Evolutionary conservation across 2,113 vertebrate species (phyloP), one percentile per base, ranked within the genome.

Genomic region (Oreocharis arfaki): DNA sequence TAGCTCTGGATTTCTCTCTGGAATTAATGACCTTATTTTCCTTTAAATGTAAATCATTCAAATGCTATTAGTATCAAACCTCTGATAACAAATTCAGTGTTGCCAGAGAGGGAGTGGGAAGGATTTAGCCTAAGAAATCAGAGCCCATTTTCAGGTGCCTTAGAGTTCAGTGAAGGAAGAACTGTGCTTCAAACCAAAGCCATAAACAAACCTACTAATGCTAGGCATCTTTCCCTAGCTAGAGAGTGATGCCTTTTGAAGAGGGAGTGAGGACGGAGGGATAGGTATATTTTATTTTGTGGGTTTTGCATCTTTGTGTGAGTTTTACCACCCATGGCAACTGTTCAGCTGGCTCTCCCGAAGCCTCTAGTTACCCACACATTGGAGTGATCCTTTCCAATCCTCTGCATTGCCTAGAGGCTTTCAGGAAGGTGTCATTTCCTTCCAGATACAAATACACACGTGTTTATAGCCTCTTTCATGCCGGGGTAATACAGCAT

Each of bases 361-460:
- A 65, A 61, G 37, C 26, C 20, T 74, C 35, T 26, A 10, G 42
- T 46, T 57, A 70, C 7, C 41, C 32, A 30, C 44, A 60, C 1
- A 0, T 23, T 39, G 59, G 15, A 59, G 33, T 0, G 0, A 47
- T 42, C 11, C 8, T 64, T 17, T 44, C 13, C 33, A 30, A 1
- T 22, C 17, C 13, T 71, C 18, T 65, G 10, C 50, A 23, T 57
- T 46, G 12, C 33, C 21, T 35, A 50, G n/a, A 60, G 22, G 22
- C 8, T 50, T 17, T 33, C 18, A 46, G 26, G 8, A 84, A 35
- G 11, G 11, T 23, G 6, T 15, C 0, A 0, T 55, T 86, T 79
- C 32, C 13, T 57, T 64, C 12, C 41, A 79, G 19, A 30, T 46
- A n/a, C 22, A 83, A 85, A 73, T 5, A 30, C 19, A 22, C 30